These are phyloP conservation scores for Dione vanillae DNA, from an alignment of 2,888 invertebrate species.

Conservation along the genomic window DNA sequence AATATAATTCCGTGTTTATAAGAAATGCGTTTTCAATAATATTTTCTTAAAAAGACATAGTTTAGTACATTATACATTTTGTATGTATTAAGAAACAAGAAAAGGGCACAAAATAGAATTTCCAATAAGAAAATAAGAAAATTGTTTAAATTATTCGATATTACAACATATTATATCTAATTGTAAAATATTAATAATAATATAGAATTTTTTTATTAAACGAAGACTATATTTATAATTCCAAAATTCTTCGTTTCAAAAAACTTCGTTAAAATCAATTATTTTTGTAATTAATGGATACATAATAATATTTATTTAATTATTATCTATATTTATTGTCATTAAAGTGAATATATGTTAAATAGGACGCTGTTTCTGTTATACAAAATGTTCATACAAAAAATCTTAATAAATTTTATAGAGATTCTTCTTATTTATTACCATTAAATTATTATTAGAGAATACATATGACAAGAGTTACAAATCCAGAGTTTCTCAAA, in stretches of 20 bases:
- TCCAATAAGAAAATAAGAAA: too few relatives aligned
- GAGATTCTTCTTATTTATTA: neutral
- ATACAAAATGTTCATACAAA: constrained; percentile 1
- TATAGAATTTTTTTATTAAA: neutral
- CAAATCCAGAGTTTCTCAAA: constrained; percentile 3
- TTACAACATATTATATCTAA: neutral
- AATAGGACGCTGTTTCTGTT: too few relatives aligned
- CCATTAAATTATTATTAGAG: neutral
- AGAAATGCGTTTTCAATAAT: constrained; percentile 7
- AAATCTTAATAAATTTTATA: neutral
- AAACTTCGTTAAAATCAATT: too few relatives aligned
- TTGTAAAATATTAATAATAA: neutral
- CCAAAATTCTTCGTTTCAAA: too few relatives aligned
- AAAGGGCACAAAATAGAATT: too few relatives aligned
- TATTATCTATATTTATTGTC: too few relatives aligned
- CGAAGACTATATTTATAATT: neutral
- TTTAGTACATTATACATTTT: too few relatives aligned
- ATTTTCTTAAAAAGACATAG: neutral
- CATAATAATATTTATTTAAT: too few relatives aligned
- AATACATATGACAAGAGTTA: neutral
- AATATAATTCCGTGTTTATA: neutral
- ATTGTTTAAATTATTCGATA: neutral
- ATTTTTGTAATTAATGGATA: too few relatives aligned
- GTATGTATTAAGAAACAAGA: too few relatives aligned
- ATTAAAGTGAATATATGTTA: too few relatives aligned